Evolutionary conservation across 2,888 invertebrate species (phyloP).

Genomic region (Chaetogeoica ovagalla): DNA sequence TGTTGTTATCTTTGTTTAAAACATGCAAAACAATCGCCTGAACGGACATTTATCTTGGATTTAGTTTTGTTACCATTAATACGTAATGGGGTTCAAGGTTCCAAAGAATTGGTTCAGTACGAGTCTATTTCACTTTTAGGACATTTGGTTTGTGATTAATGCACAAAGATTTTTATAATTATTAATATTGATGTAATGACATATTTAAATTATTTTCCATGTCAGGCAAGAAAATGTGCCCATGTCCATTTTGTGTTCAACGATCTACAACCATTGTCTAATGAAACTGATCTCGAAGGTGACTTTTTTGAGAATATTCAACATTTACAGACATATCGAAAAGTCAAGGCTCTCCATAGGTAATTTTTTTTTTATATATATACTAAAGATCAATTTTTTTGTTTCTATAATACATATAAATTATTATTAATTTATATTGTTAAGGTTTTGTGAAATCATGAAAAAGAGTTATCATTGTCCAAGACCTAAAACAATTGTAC

Average conservation of each 20-base stretch:
- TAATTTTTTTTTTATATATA: conserved; percentile 57
- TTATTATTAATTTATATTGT: background rate
- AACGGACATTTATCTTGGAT: conserved; percentile 72
- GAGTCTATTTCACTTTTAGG: conserved; percentile 81
- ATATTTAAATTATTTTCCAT: background rate
- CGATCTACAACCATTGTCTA: conserved; percentile 71
- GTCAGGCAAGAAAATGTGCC: conserved; percentile 69
- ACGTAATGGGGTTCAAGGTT: conserved; percentile 71
- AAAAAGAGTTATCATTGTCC: conserved; percentile 67
- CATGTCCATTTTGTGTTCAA: conserved; percentile 71
- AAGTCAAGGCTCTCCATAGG: conserved; percentile 78
- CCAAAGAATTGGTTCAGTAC: conserved; percentile 72
- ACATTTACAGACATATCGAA: conserved; percentile 84
- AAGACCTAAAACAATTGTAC: conserved; percentile 73
- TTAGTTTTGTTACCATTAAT: conserved; percentile 75
- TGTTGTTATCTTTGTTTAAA: conserved; percentile 63
- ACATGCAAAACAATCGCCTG: conserved; percentile 62
- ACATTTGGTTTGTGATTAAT: conserved; percentile 63
- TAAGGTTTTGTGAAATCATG: conserved; percentile 67
- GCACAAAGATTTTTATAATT: background rate
- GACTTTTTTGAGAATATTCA: conserved; percentile 94
- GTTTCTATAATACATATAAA: background rate
- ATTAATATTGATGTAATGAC: background rate
- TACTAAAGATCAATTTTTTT: background rate
- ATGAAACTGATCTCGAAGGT: conserved; percentile 76